Percentiles rank a stretch among this genome's conserved stretches.
Conservation (phyloP, 2,888 invertebrate genomes). For the Ormyrus thymus region DNA sequence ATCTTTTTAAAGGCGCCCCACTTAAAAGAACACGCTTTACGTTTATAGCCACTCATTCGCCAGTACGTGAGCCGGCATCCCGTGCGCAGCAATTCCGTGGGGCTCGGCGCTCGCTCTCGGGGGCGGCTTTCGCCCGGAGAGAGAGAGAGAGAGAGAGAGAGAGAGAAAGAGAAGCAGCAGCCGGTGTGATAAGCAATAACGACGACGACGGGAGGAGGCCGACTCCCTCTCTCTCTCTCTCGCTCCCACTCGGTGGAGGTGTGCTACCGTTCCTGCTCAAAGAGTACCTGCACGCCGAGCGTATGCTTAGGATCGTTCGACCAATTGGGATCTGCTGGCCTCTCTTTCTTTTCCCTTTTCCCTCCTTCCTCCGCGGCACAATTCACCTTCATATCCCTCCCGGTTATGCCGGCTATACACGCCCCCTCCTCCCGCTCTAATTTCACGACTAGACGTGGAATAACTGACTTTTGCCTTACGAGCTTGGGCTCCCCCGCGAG, state of each 20-base stretch:
- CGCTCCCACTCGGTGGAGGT: no score
- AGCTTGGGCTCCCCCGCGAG: background rate
- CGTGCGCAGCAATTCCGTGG: conserved; percentile 58
- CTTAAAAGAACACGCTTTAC: conserved; percentile 75
- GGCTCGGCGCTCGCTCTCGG: conserved; percentile 50
- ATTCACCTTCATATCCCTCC: conserved; percentile 40
- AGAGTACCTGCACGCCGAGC: conserved; percentile 10
- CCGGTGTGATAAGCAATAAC: conserved; percentile 71
- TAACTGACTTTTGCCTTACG: background rate
- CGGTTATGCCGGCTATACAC: background rate
- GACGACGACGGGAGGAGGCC: conserved; percentile 40
- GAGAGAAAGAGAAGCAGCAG: no score
- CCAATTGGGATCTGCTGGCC: conserved; percentile 55
- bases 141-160: no score
- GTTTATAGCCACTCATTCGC: conserved; percentile 74
- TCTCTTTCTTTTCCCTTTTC: background rate
- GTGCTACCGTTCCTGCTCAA: no score
- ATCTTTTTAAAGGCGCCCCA: conserved; percentile 74
- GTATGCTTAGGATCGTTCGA: conserved; percentile 61
- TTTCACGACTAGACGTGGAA: background rate
- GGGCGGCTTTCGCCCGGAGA: conserved; percentile 47
- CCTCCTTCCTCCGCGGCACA: conserved; percentile 20
- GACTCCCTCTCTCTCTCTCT: background rate
- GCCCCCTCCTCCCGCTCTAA: background rate
- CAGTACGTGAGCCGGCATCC: conserved; percentile 64